Evolutionary conservation across 1,140 invertebrate genomes (phyloP).

Genomic region (Platorchestia sp.): DNA sequence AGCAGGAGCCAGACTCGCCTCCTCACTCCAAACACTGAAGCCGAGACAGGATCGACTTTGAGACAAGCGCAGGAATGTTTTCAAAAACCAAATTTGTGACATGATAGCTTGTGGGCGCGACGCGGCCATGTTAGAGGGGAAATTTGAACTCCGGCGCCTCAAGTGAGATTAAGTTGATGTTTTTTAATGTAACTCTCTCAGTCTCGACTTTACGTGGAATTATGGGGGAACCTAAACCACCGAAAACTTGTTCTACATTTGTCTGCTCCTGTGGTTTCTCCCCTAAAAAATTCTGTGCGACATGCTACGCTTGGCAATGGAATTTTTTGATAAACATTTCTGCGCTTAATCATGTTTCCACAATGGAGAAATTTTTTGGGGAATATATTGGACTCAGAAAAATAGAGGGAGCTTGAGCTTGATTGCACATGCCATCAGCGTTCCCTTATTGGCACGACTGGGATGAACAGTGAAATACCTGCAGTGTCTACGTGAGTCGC

Average conservation of each 20-base stretch:
- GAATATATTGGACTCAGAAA: background rate
- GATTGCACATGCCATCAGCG: background rate
- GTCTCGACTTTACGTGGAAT: background rate
- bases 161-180: background rate
- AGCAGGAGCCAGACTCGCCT: conserved; percentile 66
- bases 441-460: background rate
- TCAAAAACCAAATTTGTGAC: background rate
- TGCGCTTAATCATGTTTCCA: background rate
- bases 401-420: background rate
- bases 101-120: no score
- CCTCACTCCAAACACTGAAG: conserved; percentile 61
- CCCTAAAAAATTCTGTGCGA: background rate
- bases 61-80: background rate
- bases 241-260: background rate
- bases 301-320: background rate
- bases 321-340: background rate
- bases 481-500: background rate
- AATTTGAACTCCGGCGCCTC: background rate
- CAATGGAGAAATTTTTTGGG: background rate
- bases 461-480: background rate
- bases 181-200: background rate
- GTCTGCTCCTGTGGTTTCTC: background rate
- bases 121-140: no score
- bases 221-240: background rate
- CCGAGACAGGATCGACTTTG: background rate